Evolutionary conservation across 2,888 invertebrate species (phyloP).

Genomic region (Metopia argyrocephala): DNA sequence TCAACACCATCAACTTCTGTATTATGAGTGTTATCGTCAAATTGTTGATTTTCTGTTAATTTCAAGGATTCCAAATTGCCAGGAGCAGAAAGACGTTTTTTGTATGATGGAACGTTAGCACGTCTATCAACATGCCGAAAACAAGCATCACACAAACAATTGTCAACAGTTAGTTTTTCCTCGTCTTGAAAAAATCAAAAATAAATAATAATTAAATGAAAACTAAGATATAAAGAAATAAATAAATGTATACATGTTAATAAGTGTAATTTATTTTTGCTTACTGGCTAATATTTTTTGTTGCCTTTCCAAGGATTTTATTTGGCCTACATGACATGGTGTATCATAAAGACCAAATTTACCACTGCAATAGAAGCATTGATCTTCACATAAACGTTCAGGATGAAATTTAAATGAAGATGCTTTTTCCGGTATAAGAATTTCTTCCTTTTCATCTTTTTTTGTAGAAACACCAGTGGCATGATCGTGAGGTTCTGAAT

Average conservation of each 20-base stretch:
- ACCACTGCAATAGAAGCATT: slow-evolving; percentile 92
- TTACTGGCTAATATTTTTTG: slow-evolving; percentile 88
- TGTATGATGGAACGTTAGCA: slow-evolving; percentile 85
- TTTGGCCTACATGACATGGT: slow-evolving; percentile 91
- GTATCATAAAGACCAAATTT: slow-evolving; percentile 92
- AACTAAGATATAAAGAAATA: background rate
- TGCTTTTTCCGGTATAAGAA: slow-evolving; percentile 92
- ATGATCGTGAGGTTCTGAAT: slow-evolving; percentile 71
- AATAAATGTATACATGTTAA: background rate
- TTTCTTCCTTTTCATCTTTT: slow-evolving; percentile 78
- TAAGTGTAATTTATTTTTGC: slow-evolving; percentile 66
- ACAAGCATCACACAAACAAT: slow-evolving; percentile 92
- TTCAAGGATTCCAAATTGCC: slow-evolving; percentile 67
- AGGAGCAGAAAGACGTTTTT: slow-evolving; percentile 79
- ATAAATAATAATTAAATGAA: background rate
- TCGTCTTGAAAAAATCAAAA: slow-evolving; percentile 80
- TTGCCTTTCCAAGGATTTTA: slow-evolving; percentile 89
- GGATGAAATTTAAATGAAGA: slow-evolving; percentile 93
- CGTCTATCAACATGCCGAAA: slow-evolving; percentile 91
- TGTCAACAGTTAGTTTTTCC: slow-evolving; percentile 89
- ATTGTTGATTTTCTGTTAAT: slow-evolving; percentile 52
- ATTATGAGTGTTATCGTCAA: slow-evolving; percentile 31
- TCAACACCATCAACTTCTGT: slow-evolving; percentile 52
- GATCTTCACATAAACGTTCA: slow-evolving; percentile 88
- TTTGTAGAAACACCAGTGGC: slow-evolving; percentile 67